Percentiles rank a stretch among this genome's conserved stretches.
phyloP scores from a whole-genome alignment of 2,888 invertebrate genomes.

The Mythimna impura region DNA sequence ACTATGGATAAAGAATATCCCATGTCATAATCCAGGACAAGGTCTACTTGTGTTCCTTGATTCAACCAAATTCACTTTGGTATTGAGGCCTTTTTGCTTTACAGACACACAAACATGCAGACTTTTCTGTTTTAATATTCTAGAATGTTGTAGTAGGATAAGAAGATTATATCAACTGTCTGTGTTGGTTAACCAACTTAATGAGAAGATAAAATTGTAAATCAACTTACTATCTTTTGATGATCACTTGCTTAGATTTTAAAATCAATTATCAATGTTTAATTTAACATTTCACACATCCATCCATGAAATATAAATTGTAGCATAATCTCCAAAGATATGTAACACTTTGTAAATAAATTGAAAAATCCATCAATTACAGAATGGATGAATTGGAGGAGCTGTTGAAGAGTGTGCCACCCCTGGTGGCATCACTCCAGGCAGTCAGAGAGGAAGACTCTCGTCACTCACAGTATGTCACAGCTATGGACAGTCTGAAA shows the following conservation, averaged over 20 bases:
- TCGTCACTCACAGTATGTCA: slow-evolving; percentile 98
- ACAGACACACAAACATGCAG: background rate
- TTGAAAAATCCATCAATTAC: slow-evolving; percentile 2
- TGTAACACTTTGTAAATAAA: background rate
- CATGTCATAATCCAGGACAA: background rate
- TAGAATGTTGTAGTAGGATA: too few relatives aligned
- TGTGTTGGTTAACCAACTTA: too few relatives aligned
- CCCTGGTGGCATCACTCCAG: slow-evolving; percentile 94
- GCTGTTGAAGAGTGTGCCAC: slow-evolving; percentile 94
- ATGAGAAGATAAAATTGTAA: too few relatives aligned
- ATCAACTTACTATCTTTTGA: too few relatives aligned
- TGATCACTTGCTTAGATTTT: too few relatives aligned
- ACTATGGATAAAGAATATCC: background rate
- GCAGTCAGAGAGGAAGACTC: slow-evolving; percentile 98
- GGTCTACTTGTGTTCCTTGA: too few relatives aligned
- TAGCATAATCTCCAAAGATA: too few relatives aligned
- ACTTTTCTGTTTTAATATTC: too few relatives aligned
- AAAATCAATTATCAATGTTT: too few relatives aligned
- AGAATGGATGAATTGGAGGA: slow-evolving; percentile 95
- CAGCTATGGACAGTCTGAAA: slow-evolving; percentile 99
- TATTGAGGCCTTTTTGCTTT: background rate
- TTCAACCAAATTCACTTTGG: background rate
- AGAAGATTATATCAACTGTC: too few relatives aligned
- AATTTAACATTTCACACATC: too few relatives aligned
- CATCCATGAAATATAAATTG: background rate